Conservation (phyloP, 2,888 invertebrate species). For the Leptopilina syphax region DNA sequence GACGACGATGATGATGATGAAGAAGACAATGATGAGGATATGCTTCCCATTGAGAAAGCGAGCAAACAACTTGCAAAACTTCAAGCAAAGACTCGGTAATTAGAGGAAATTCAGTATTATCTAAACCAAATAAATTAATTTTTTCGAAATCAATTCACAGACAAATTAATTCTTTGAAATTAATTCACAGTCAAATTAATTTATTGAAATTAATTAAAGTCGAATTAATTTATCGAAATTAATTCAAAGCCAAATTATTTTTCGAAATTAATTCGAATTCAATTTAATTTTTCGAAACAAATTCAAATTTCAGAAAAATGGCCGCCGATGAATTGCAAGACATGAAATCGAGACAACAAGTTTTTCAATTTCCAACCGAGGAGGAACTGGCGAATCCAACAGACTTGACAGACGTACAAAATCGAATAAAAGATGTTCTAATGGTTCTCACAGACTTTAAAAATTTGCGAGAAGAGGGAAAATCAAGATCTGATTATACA, state of each 20-base stretch:
- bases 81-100: constrained; percentile 81
- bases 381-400: constrained; percentile 85
- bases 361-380: constrained; percentile 88
- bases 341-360: constrained; percentile 86
- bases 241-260: too few relatives aligned
- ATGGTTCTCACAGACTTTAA: constrained; percentile 89
- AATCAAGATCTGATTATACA: constrained; percentile 87
- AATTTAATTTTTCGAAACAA: too few relatives aligned
- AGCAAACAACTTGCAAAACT: constrained; percentile 87
- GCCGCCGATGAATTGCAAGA: constrained; percentile 90
- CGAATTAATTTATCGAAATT: too few relatives aligned
- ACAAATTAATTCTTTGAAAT: background rate
- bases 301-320: constrained; percentile 78
- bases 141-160: background rate
- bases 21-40: constrained; percentile 80
- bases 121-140: background rate
- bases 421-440: constrained; percentile 92
- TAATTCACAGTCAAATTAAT: too few relatives aligned
- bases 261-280: too few relatives aligned
- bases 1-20: constrained; percentile 78
- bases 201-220: too few relatives aligned
- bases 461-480: constrained; percentile 81
- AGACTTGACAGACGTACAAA: constrained; percentile 90
- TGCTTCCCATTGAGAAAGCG: constrained; percentile 91
- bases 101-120: constrained; percentile 17